Percentiles rank a stretch among this genome's conserved stretches.
Evolutionary conservation across 2,888 invertebrate species (phyloP).

Genomic region (Zonitis immaculata): DNA sequence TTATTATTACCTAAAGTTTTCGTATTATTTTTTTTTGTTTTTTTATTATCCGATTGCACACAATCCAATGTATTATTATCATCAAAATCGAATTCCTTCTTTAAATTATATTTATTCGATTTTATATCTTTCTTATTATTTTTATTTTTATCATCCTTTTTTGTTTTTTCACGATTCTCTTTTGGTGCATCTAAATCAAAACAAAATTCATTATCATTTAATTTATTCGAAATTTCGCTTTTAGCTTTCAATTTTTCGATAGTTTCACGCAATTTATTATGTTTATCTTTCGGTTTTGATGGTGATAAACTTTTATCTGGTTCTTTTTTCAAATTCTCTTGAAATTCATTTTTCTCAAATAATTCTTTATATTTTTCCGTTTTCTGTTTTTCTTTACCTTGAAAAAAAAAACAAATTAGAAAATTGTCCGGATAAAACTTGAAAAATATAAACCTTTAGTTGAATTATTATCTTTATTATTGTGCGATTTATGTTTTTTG

Average conservation of each 20-base stretch:
- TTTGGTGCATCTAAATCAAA: constrained; percentile 37
- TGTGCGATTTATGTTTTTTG: constrained; percentile 25
- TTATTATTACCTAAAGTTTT: constrained; percentile 32
- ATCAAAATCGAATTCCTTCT: constrained; percentile 35
- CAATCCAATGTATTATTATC: constrained; percentile 39
- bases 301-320: constrained; percentile 14
- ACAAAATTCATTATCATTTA: constrained; percentile 32
- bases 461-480: constrained; percentile 24
- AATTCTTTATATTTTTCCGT: constrained; percentile 34
- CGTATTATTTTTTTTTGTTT: constrained; percentile 28
- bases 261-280: constrained; percentile 49
- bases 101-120: constrained; percentile 28
- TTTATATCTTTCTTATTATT: constrained; percentile 27
- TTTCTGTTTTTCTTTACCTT: constrained; percentile 34
- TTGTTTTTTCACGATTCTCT: constrained; percentile 39
- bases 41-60: constrained; percentile 32
- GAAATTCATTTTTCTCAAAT: constrained; percentile 30
- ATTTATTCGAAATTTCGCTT: constrained; percentile 54
- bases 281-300: constrained; percentile 45
- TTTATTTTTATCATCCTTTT: constrained; percentile 31
- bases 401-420: constrained; percentile 4
- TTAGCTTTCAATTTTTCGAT: constrained; percentile 63
- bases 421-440: background rate
- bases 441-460: constrained; percentile 24
- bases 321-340: background rate